Evolutionary conservation across 2,113 vertebrate species (phyloP).

Genomic region (Platichthys flesus): DNA sequence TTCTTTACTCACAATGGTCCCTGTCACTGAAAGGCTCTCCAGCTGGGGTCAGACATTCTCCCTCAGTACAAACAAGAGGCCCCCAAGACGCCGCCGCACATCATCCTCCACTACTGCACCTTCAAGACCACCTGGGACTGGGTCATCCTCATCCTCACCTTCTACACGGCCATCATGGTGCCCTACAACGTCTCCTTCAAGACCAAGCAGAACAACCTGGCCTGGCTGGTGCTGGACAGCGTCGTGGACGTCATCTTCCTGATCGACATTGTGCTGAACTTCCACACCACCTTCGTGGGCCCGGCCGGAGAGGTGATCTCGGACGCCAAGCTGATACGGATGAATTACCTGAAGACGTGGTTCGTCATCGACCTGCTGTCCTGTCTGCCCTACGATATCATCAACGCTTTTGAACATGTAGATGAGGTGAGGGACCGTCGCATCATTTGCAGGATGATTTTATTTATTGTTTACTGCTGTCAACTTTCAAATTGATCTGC

Average conservation of each 20-base stretch:
- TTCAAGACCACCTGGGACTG: conserved; percentile 99
- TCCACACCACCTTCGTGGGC: conserved; percentile 97
- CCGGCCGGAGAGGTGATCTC: conserved; percentile 96
- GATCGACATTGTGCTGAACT: conserved; percentile 98
- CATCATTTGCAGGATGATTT: too few species aligned
- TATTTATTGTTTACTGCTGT: neutral
- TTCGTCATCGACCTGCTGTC: conserved; percentile 98
- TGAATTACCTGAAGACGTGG: conserved; percentile 99
- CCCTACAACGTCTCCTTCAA: conserved; percentile 98
- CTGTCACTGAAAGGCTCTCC: conserved; percentile 87
- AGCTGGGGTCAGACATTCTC: conserved; percentile 97
- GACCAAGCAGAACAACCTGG: conserved; percentile 95
- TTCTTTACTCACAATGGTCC: conserved; percentile 1
- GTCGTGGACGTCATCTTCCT: conserved; percentile 97
- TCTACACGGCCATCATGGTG: conserved; percentile 99
- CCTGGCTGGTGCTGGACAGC: conserved; percentile 98
- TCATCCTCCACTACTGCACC: conserved; percentile 98
- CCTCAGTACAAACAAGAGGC: conserved; percentile 99
- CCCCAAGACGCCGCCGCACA: conserved; percentile 97
- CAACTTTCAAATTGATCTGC: neutral
- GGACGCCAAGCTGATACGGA: conserved; percentile 94
- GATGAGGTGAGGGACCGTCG: conserved; percentile 87
- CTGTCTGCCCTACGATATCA: conserved; percentile 98
- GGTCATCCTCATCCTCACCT: conserved; percentile 98
- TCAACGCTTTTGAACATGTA: conserved; percentile 97